Conservation (phyloP, 2,797 vertebrate genomes). For the Cercopithecus hamlyni region DNA sequence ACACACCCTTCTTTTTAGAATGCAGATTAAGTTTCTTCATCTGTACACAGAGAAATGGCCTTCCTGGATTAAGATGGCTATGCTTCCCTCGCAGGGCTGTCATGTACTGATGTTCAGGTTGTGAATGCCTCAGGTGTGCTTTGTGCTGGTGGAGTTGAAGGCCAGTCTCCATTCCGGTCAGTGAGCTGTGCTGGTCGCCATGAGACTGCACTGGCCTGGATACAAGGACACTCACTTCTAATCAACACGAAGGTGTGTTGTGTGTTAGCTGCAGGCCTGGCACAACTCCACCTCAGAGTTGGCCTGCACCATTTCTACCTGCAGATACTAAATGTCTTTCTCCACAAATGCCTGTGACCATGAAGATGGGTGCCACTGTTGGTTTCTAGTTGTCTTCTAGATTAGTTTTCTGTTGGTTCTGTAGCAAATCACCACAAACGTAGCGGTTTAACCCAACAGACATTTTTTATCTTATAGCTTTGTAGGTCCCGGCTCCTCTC, state of each 20-base stretch:
- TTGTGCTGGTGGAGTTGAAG: rapidly evolving
- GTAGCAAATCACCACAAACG: neutral
- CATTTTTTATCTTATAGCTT: too few relatives aligned
- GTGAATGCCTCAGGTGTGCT: neutral
- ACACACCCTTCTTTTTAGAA: neutral
- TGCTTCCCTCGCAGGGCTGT: too few relatives aligned
- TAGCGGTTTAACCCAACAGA: too few relatives aligned
- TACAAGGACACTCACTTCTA: neutral
- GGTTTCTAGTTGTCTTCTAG: neutral
- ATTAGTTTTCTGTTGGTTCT: neutral
- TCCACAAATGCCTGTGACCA: rapidly evolving
- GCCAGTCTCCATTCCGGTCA: rapidly evolving
- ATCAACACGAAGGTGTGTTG: neutral
- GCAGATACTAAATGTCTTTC: neutral
- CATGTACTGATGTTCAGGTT: neutral
- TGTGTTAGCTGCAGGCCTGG: neutral
- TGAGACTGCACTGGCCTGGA: neutral
- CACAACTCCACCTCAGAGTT: rapidly evolving
- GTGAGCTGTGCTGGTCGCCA: too few relatives aligned
- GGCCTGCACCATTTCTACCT: neutral
- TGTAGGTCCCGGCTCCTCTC: rapidly evolving
- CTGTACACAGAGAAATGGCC: neutral
- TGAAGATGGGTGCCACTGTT: rapidly evolving
- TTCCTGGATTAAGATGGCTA: rapidly evolving
- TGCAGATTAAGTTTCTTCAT: too few relatives aligned